Conservation (phyloP, 2,888 invertebrate species). For the Ormyrus labotus region DNA sequence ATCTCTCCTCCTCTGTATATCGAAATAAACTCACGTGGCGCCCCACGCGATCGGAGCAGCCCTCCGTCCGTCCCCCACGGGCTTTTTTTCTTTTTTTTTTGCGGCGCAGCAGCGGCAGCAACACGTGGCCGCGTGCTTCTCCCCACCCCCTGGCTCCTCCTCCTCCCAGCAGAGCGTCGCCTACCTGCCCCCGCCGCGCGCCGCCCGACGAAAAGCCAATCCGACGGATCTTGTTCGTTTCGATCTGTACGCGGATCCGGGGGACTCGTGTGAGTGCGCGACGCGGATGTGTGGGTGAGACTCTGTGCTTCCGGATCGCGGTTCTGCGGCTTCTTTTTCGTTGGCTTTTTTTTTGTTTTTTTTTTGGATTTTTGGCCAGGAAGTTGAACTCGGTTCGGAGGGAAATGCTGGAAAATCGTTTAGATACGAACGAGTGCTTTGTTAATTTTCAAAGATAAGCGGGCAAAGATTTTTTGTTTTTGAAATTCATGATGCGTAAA, state of each 20-base stretch:
- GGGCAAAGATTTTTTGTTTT: no score
- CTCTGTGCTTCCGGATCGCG: no score
- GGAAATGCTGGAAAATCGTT: no score
- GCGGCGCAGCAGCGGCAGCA: slow-evolving; percentile 9
- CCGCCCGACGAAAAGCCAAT: not conserved
- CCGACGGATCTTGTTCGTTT: not conserved
- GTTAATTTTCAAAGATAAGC: no score
- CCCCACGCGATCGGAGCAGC: slow-evolving; percentile 41
- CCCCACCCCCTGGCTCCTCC: not conserved
- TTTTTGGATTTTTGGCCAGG: no score
- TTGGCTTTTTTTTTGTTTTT: no score
- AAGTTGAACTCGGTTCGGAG: no score
- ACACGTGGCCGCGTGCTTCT: slow-evolving; percentile 45
- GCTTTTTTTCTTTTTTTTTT: not conserved
- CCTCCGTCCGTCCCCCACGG: not conserved
- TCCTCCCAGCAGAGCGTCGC: not conserved
- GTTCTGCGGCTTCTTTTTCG: no score
- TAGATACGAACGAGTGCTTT: no score
- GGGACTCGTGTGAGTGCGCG: no score
- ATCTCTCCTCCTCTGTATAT: not conserved
- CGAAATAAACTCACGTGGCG: slow-evolving; percentile 40
- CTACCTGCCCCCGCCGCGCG: not conserved
- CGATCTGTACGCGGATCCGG: not conserved
- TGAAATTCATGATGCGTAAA: no score
- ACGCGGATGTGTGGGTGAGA: no score